phyloP scores from a whole-genome alignment of 2,113 vertebrate species.

The Chunga burmeisteri region DNA sequence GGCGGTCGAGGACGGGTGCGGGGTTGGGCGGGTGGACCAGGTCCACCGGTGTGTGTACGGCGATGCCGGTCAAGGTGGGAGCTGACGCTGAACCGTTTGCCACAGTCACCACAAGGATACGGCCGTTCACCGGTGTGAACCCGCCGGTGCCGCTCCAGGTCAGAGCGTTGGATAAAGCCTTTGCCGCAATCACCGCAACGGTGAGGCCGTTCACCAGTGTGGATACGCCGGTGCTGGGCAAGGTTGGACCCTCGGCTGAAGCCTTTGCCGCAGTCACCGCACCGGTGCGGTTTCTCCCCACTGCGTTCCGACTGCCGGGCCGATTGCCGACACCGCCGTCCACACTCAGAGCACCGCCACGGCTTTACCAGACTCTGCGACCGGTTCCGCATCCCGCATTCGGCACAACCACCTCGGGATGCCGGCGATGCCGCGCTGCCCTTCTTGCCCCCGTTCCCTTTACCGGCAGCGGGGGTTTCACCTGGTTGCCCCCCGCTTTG shows the following conservation, averaged over 20 bases:
- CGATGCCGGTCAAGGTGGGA: constrained; percentile 27
- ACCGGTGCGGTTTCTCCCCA: constrained; percentile 24
- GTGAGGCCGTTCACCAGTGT: constrained; percentile 31
- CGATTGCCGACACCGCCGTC: constrained; percentile 71
- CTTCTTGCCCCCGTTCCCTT: not conserved
- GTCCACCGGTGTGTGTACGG: not conserved
- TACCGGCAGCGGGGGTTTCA: not conserved
- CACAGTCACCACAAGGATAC: not conserved
- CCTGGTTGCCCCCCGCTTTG: not conserved
- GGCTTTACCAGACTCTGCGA: not conserved
- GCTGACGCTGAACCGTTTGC: constrained; percentile 25
- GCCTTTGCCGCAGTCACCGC: constrained; percentile 24
- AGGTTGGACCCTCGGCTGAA: constrained; percentile 58
- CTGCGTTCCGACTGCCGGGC: not conserved
- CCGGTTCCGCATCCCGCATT: not conserved
- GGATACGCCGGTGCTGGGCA: constrained; percentile 39
- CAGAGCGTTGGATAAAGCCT: constrained; percentile 11
- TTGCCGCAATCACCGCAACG: not conserved
- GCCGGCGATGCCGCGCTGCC: too few relatives aligned
- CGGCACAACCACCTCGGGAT: not conserved
- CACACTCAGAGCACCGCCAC: not conserved
- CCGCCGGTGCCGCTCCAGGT: constrained; percentile 19
- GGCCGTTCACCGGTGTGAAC: constrained; percentile 19
- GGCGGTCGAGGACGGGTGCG: not conserved
- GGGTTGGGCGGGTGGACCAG: not conserved